A percentile compares a stretch with the other conserved stretches of the same genome.
Evolutionary conservation across 2,888 invertebrate genomes (phyloP).

Genomic region (Orthonevra nobilis): DNA sequence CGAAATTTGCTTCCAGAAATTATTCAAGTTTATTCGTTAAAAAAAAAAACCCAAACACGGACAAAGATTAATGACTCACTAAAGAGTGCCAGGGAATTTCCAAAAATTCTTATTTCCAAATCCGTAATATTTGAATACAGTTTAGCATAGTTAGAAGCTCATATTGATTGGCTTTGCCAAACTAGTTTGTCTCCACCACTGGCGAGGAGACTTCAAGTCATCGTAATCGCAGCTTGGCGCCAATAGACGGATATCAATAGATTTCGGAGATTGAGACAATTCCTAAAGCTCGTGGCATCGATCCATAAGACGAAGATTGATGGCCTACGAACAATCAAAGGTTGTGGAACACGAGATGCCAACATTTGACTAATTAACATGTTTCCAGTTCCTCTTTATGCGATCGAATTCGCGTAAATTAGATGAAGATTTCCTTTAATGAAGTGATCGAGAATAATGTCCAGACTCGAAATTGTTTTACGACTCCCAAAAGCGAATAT

Average conservation of each 20-base stretch:
- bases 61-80: conserved; percentile 57
- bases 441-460: too few species aligned
- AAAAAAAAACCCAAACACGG: conserved; percentile 36
- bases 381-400: conserved; percentile 1
- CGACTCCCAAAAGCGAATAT: too few species aligned
- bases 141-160: conserved; percentile 30
- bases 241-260: conserved; percentile 4
- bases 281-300: background rate
- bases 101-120: conserved; percentile 42
- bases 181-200: conserved; percentile 12
- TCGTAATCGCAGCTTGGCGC: too few species aligned
- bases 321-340: conserved; percentile 1
- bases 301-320: conserved; percentile 31
- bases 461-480: too few species aligned
- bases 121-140: conserved; percentile 40
- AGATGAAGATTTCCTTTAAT: too few species aligned
- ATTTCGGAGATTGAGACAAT: conserved; percentile 20
- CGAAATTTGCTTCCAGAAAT: too few species aligned
- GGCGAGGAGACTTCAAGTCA: too few species aligned
- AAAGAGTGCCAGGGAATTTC: conserved; percentile 51
- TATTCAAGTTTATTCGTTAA: too few species aligned
- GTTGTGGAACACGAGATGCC: conserved; percentile 5
- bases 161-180: background rate
- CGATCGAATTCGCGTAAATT: too few species aligned
- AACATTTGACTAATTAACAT: conserved; percentile 36